These are phyloP conservation scores for Corythoichthys intestinalis DNA, from an alignment of 2,113 vertebrate species.

Conservation along the genomic window DNA sequence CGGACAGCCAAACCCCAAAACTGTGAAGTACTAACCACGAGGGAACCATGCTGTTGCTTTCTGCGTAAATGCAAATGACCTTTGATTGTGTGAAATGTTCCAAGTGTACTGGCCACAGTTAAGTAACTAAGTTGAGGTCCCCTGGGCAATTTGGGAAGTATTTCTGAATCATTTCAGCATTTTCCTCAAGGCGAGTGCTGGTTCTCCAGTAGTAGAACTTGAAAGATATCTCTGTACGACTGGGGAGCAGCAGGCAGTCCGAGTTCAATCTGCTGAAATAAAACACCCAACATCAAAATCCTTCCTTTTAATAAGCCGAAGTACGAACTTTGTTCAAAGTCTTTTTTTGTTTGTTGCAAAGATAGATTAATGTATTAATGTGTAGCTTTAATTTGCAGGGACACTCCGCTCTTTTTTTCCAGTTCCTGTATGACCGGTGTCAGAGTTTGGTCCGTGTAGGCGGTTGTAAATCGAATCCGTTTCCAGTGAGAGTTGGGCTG, in stretches of 20 bases:
- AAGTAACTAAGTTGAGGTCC: neutral
- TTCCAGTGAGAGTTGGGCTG: too few relatives aligned
- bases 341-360: neutral
- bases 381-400: neutral
- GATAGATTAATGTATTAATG: neutral
- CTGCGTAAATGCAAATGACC: neutral
- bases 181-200: neutral
- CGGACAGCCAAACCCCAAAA: neutral
- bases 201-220: neutral
- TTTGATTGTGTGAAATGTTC: neutral
- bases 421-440: too few relatives aligned
- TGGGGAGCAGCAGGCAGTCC: neutral
- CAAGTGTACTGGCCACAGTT: neutral
- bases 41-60: neutral
- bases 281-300: constrained; percentile 6
- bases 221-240: neutral
- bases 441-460: too few relatives aligned
- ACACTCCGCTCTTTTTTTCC: neutral
- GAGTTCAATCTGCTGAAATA: constrained; percentile 1
- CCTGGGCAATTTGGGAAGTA: neutral
- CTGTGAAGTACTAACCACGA: neutral
- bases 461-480: too few relatives aligned
- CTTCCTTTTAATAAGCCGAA: neutral
- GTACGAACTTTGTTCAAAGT: constrained; percentile 3
- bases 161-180: neutral